These are phyloP conservation scores for Cydia fagiglandana DNA, from an alignment of 1,140 invertebrate species.

Conservation along the genomic window DNA sequence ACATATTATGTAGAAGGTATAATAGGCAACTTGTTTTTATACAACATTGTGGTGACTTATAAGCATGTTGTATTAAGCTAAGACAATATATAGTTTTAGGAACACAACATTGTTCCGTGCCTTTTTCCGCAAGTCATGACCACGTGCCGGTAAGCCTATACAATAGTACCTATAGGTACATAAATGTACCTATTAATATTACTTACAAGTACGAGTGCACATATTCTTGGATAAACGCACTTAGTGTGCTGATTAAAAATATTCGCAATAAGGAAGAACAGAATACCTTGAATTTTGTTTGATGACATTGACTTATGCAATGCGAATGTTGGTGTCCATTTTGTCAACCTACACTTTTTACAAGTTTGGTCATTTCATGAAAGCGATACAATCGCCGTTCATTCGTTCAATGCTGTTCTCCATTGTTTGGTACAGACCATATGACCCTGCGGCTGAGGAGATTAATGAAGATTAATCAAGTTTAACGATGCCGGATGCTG, in stretches of 20 bases:
- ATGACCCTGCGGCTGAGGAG: neutral
- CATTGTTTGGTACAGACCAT: neutral
- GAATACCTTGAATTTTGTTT: constrained; percentile 12
- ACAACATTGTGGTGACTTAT: no score
- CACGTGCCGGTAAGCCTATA: neutral
- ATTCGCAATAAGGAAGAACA: constrained; percentile 1
- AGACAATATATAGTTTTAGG: no score
- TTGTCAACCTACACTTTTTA: constrained; percentile 22
- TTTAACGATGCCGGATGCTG: constrained; percentile 14
- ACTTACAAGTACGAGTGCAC: no score
- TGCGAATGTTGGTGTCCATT: constrained; percentile 12
- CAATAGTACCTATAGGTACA: no score
- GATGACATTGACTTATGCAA: constrained; percentile 29
- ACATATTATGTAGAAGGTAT: no score
- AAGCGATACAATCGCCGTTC: neutral
- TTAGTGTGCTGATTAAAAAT: no score
- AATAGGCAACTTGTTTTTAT: no score
- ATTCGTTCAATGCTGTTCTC: neutral
- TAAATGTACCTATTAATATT: no score
- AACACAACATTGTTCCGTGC: no score
- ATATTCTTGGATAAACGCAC: no score
- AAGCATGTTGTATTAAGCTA: no score
- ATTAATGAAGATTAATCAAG: constrained; percentile 29
- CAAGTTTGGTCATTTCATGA: constrained; percentile 20
- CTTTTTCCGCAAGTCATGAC: neutral